Percentiles rank a stretch among this genome's conserved stretches.
Conservation (phyloP, 2,113 vertebrate species). For the Hemicordylus capensis region DNA sequence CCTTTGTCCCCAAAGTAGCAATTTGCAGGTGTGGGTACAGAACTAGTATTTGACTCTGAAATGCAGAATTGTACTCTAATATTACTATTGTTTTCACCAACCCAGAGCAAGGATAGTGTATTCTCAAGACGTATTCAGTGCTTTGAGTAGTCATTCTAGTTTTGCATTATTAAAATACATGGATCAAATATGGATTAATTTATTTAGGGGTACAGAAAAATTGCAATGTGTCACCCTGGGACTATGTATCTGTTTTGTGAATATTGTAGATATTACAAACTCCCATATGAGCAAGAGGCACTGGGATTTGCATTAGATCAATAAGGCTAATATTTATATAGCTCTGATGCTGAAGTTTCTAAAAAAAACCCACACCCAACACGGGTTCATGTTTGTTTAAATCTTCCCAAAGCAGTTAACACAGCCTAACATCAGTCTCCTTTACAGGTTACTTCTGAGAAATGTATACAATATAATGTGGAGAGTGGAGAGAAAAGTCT, state of each 20-base stretch:
- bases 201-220: too few relatives aligned
- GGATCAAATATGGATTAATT: too few relatives aligned
- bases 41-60: background rate
- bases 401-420: constrained; percentile 1
- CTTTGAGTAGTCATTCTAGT: background rate
- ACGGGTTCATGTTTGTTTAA: background rate
- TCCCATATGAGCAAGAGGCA: constrained; percentile 38
- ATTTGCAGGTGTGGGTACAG: background rate
- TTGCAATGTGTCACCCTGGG: too few relatives aligned
- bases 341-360: constrained; percentile 16
- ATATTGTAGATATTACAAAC: constrained; percentile 33
- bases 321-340: constrained; percentile 23
- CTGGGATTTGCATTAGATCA: constrained; percentile 38
- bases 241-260: too few relatives aligned
- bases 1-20: too few relatives aligned
- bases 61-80: background rate
- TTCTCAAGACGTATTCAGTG: background rate
- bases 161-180: too few relatives aligned
- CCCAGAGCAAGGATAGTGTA: too few relatives aligned
- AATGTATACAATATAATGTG: constrained; percentile 8
- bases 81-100: background rate
- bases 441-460: constrained; percentile 5
- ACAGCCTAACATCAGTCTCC: background rate
- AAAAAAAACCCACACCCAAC: background rate
- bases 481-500: background rate